A percentile compares a stretch with the other conserved stretches of the same genome.
These are phyloP conservation scores for Trigoniulus corallinus DNA, from an alignment of 1,140 invertebrate genomes.

Conservation along the genomic window DNA sequence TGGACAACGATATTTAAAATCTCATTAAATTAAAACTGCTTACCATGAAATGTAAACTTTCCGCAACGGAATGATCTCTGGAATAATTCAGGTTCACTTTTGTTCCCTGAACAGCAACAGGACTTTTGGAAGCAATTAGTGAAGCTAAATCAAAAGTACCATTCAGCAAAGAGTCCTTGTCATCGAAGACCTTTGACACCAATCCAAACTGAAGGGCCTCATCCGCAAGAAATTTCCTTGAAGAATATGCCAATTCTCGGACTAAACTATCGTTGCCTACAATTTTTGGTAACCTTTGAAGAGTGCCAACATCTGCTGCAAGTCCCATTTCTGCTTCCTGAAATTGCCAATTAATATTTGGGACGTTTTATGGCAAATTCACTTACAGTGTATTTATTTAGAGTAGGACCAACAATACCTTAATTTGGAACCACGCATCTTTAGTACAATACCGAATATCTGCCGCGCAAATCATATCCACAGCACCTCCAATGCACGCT, in stretches of 20 bases:
- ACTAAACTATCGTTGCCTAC: slow-evolving; percentile 72
- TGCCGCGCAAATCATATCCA: slow-evolving; percentile 67
- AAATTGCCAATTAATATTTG: not conserved
- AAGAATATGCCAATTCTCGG: slow-evolving; percentile 75
- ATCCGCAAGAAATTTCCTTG: slow-evolving; percentile 53
- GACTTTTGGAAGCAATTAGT: slow-evolving; percentile 74
- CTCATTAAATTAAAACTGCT: slow-evolving; percentile 24
- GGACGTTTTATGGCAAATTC: slow-evolving; percentile 1
- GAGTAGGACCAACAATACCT: slow-evolving; percentile 24
- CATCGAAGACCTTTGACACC: slow-evolving; percentile 51
- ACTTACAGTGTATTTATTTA: slow-evolving; percentile 1
- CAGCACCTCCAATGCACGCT: slow-evolving; percentile 77
- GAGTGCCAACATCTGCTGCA: slow-evolving; percentile 83
- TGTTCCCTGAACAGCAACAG: slow-evolving; percentile 78
- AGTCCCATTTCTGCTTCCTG: slow-evolving; percentile 46
- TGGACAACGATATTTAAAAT: not conserved
- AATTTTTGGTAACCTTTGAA: slow-evolving; percentile 87
- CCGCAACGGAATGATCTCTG: slow-evolving; percentile 64
- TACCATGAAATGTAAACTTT: slow-evolving; percentile 76
- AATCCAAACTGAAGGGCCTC: slow-evolving; percentile 64
- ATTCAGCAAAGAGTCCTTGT: slow-evolving; percentile 51
- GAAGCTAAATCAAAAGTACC: slow-evolving; percentile 53
- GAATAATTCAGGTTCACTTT: slow-evolving; percentile 73
- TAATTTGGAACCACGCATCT: slow-evolving; percentile 85
- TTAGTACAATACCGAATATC: slow-evolving; percentile 83